phyloP scores from a whole-genome alignment of 2,888 invertebrate species.

The Salticus scenicus region DNA sequence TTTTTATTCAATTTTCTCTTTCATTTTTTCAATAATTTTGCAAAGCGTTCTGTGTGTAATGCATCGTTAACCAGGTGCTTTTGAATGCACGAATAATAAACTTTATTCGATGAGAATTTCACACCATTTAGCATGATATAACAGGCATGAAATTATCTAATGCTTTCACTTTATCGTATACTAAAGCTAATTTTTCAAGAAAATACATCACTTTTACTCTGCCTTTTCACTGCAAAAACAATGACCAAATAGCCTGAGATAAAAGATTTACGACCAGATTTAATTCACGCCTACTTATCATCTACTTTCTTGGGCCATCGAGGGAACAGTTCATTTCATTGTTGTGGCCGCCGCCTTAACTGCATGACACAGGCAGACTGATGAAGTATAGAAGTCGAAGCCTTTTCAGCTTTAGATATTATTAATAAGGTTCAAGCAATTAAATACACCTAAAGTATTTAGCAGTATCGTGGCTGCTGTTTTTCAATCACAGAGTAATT shows the following conservation, averaged over 20 bases:
- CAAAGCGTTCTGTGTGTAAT: no score
- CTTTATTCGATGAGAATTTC: no score
- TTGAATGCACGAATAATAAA: no score
- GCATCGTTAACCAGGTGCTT: no score
- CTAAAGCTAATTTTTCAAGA: not conserved
- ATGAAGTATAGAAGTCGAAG: conserved; percentile 59
- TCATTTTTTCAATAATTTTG: no score
- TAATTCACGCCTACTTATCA: conserved; percentile 2
- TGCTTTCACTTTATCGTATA: not conserved
- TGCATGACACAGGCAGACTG: conserved; percentile 2
- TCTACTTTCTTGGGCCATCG: not conserved
- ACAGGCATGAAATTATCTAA: not conserved
- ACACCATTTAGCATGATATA: not conserved
- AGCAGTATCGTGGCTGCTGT: conserved; percentile 37
- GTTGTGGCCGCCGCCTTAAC: not conserved
- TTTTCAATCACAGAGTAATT: conserved; percentile 35
- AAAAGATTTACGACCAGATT: conserved; percentile 2
- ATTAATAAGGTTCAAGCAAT: conserved; percentile 50
- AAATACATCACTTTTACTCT: not conserved
- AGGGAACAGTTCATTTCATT: not conserved
- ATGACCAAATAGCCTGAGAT: not conserved
- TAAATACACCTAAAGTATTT: conserved; percentile 45
- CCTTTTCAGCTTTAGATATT: conserved; percentile 59
- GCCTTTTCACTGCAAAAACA: not conserved
- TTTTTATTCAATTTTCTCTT: no score